These are phyloP conservation scores for Rhabdophis nuchalis DNA, from an alignment of 2,797 vertebrate species.

Conservation along the genomic window DNA sequence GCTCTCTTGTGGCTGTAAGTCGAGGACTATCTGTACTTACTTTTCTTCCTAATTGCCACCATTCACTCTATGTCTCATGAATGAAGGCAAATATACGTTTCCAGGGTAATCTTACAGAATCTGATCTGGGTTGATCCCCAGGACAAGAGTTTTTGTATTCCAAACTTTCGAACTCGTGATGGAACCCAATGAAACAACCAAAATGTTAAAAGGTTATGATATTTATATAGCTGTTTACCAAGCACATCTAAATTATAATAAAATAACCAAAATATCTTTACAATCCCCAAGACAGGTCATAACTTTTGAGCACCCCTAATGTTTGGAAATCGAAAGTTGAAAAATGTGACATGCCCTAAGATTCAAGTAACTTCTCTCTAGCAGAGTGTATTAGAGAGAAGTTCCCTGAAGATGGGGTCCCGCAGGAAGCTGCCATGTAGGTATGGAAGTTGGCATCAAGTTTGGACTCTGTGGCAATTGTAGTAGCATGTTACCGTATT, in stretches of 20 bases:
- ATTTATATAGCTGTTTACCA: too few relatives aligned
- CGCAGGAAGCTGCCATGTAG: background rate
- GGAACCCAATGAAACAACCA: background rate
- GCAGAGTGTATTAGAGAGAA: background rate
- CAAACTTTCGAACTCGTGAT: background rate
- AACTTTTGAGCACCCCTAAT: too few relatives aligned
- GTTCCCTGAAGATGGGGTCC: background rate
- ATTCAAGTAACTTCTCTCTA: background rate
- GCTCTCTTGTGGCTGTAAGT: background rate
- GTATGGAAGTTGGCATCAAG: background rate
- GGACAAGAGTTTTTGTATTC: background rate
- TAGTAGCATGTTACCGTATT: background rate
- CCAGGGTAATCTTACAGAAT: background rate
- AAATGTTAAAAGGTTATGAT: too few relatives aligned
- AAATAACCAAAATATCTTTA: too few relatives aligned
- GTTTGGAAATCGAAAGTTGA: too few relatives aligned
- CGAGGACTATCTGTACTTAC: background rate
- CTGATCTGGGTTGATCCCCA: background rate
- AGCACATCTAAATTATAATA: too few relatives aligned
- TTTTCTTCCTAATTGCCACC: background rate
- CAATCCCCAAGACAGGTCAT: too few relatives aligned
- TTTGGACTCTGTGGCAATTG: background rate
- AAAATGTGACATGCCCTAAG: too few relatives aligned
- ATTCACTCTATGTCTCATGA: background rate
- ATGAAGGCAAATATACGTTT: background rate